Percentiles rank a stretch among this genome's conserved stretches.
Evolutionary conservation across 2,113 vertebrate species (phyloP).

Genomic region (Pheucticus melanocephalus): DNA sequence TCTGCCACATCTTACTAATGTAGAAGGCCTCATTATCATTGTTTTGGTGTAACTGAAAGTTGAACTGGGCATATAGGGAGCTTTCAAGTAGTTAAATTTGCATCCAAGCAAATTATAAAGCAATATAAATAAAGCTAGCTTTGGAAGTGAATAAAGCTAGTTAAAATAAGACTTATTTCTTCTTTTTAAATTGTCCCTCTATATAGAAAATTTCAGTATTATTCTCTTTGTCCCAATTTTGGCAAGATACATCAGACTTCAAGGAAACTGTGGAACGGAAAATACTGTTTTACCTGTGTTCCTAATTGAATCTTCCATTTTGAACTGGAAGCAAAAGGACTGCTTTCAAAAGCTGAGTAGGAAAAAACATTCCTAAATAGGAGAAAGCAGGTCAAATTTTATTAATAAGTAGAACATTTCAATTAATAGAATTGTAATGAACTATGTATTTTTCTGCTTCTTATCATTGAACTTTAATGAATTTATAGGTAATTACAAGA

Average conservation of each 20-base stretch:
- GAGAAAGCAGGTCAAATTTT: background rate
- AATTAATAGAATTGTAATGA: conserved; percentile 21
- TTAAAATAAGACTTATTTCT: background rate
- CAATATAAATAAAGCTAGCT: background rate
- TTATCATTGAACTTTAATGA: background rate
- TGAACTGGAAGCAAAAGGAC: background rate
- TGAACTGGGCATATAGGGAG: background rate
- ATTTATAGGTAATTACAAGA: background rate
- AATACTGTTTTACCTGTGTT: background rate
- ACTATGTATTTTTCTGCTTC: background rate
- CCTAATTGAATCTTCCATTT: background rate
- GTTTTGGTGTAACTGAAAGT: background rate
- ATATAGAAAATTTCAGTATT: background rate
- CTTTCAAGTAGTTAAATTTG: background rate
- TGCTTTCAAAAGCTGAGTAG: background rate
- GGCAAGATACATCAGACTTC: background rate
- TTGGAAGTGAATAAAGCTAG: background rate
- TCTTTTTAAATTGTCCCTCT: background rate
- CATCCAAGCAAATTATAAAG: background rate
- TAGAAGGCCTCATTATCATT: background rate
- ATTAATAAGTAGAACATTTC: background rate
- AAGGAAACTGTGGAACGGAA: background rate
- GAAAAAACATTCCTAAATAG: background rate
- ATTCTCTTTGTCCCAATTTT: background rate
- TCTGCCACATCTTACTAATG: background rate